A percentile compares a stretch with the other conserved stretches of the same genome.
Conservation (phyloP, 2,888 invertebrate genomes). For the Drosophila glabriapex region DNA sequence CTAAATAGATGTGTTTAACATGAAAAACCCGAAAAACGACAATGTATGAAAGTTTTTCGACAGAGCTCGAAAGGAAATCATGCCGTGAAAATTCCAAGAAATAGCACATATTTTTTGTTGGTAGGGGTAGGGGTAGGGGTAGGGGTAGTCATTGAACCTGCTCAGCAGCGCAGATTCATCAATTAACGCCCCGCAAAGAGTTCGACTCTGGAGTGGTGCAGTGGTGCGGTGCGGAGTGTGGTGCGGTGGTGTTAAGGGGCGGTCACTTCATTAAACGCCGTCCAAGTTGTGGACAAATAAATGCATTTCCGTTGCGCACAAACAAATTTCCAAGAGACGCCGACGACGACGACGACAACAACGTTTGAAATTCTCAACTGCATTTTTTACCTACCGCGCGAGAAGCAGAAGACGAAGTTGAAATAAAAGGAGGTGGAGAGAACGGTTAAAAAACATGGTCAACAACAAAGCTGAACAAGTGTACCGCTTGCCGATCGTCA, state of each 20-base stretch:
- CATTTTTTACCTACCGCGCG: constrained; percentile 39
- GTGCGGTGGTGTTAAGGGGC: constrained; percentile 33
- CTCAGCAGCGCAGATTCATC: constrained; percentile 75
- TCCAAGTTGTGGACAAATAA: constrained; percentile 79
- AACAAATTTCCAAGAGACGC: constrained; percentile 83
- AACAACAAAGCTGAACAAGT: constrained; percentile 81
- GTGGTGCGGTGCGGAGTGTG: constrained; percentile 1
- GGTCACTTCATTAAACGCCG: constrained; percentile 78
- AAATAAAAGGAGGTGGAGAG: constrained; percentile 17
- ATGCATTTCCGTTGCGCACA: constrained; percentile 81
- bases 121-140: not conserved
- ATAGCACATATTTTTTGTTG: constrained; percentile 65
- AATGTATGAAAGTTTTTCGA: constrained; percentile 31
- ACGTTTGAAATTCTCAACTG: constrained; percentile 44
- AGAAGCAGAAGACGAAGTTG: constrained; percentile 6
- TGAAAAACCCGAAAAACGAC: constrained; percentile 48
- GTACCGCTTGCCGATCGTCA: constrained; percentile 83
- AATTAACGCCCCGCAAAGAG: constrained; percentile 75
- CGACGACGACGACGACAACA: constrained; percentile 57
- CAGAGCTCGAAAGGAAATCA: constrained; percentile 62
- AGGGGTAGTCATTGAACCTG: constrained; percentile 77
- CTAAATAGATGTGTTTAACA: constrained; percentile 81
- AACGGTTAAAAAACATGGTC: constrained; percentile 76
- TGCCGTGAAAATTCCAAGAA: constrained; percentile 79
- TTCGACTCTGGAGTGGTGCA: constrained; percentile 18